phyloP scores from a whole-genome alignment of 2,113 vertebrate genomes.

The Chionodraco myersi region DNA sequence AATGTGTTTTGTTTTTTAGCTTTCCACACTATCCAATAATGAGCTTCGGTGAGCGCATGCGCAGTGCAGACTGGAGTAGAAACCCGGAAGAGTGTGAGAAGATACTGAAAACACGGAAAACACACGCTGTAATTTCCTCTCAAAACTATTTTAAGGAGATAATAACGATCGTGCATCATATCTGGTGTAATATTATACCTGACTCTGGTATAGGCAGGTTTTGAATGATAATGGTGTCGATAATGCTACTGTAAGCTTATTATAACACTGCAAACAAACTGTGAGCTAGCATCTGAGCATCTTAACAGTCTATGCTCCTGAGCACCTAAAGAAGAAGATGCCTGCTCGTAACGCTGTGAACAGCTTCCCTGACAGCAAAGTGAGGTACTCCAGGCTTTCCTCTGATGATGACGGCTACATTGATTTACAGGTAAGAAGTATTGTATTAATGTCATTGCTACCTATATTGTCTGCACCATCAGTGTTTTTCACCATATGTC shows the following conservation, averaged over 20 bases:
- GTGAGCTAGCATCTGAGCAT: neutral
- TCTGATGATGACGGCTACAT: slow-evolving; percentile 96
- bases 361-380: slow-evolving; percentile 87
- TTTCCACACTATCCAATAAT: neutral
- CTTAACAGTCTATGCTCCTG: neutral
- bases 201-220: neutral
- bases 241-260: slow-evolving; percentile 12
- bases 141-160: neutral
- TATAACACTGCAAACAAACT: slow-evolving; percentile 11
- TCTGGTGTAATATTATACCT: neutral
- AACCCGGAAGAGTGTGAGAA: slow-evolving; percentile 57
- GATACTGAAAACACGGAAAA: neutral
- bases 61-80: neutral
- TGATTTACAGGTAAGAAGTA: slow-evolving; percentile 91
- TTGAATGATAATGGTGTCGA: neutral
- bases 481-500: too few species aligned
- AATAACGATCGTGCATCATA: neutral
- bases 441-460: neutral
- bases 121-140: neutral
- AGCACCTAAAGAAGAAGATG: slow-evolving; percentile 83
- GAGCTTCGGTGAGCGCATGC: slow-evolving; percentile 42
- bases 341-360: slow-evolving; percentile 85
- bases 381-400: slow-evolving; percentile 93
- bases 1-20: neutral
- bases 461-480: too few species aligned